Evolutionary conservation across 1,140 invertebrate species (phyloP).

Genomic region (Spodoptera frugiperda): DNA sequence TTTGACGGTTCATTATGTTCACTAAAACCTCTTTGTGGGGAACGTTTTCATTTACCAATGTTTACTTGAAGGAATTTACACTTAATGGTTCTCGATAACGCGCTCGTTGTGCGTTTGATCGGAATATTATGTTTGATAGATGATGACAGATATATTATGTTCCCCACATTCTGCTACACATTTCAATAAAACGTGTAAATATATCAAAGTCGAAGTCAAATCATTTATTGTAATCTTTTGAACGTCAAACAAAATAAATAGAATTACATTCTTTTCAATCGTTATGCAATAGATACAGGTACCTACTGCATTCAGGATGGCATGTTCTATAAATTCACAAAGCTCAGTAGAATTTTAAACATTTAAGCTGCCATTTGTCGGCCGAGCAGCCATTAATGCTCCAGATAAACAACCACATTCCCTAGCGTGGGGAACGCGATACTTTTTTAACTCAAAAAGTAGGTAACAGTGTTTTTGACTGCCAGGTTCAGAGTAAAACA

Average conservation of each 20-base stretch:
- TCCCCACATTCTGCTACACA: too few relatives aligned
- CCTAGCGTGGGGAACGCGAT: slow-evolving; percentile 11
- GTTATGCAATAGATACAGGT: not conserved
- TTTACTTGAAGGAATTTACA: not conserved
- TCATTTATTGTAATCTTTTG: too few relatives aligned
- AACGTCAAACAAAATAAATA: too few relatives aligned
- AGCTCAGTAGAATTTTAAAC: slow-evolving; percentile 7
- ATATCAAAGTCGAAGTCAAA: too few relatives aligned
- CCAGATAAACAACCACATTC: slow-evolving; percentile 20
- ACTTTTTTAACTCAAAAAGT: slow-evolving; percentile 12
- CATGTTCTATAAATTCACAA: not conserved
- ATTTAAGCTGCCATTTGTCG: slow-evolving; percentile 1
- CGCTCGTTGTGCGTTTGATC: not conserved
- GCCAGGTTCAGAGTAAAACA: not conserved
- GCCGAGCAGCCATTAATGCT: slow-evolving; percentile 12
- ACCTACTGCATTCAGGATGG: not conserved
- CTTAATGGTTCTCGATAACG: slow-evolving; percentile 12
- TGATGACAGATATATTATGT: too few relatives aligned
- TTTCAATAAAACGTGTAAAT: too few relatives aligned
- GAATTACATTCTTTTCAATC: not conserved
- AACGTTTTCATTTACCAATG: slow-evolving; percentile 20
- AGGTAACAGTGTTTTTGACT: slow-evolving; percentile 4
- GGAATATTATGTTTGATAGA: too few relatives aligned
- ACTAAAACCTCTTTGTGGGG: slow-evolving; percentile 24
- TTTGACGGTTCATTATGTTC: slow-evolving; percentile 38